Evolutionary conservation across 2,797 vertebrate species (phyloP).

Genomic region (Melanotaenia parkinsoni): DNA sequence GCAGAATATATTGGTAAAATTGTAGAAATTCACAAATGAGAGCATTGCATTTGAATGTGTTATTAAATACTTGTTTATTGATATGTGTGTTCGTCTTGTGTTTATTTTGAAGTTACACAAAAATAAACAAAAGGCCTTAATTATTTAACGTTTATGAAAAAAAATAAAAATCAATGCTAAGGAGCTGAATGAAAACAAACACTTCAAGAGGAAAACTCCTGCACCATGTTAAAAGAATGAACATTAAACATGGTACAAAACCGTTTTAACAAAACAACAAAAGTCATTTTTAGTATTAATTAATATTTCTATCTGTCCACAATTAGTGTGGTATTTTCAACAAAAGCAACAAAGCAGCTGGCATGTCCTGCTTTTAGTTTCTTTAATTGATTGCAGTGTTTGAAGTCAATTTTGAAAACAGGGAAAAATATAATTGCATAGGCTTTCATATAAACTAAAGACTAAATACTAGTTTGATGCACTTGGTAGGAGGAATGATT

Average conservation of each 20-base stretch:
- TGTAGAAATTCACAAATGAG: slow-evolving; percentile 28
- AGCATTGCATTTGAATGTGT: slow-evolving; percentile 33
- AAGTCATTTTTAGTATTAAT: slow-evolving; percentile 48
- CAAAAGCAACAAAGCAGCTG: slow-evolving; percentile 43
- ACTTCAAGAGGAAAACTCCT: slow-evolving; percentile 52
- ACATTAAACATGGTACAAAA: slow-evolving; percentile 28
- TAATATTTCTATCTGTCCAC: slow-evolving; percentile 27
- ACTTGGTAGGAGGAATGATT: slow-evolving; percentile 44
- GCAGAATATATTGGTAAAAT: slow-evolving; percentile 32
- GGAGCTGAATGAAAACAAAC: slow-evolving; percentile 35
- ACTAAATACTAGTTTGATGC: slow-evolving; percentile 45
- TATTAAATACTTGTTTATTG: slow-evolving; percentile 58
- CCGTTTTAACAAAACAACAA: slow-evolving; percentile 37
- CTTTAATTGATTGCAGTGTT: slow-evolving; percentile 51
- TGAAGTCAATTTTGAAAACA: slow-evolving; percentile 57
- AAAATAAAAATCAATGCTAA: slow-evolving; percentile 39
- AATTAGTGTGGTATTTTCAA: slow-evolving; percentile 39
- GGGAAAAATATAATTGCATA: slow-evolving; percentile 31
- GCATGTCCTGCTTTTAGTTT: slow-evolving; percentile 29
- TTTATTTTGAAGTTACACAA: slow-evolving; percentile 32
- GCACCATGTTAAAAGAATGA: slow-evolving; percentile 36
- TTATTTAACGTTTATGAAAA: slow-evolving; percentile 48
- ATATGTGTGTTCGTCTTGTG: slow-evolving; percentile 33
- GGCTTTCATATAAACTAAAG: slow-evolving; percentile 43
- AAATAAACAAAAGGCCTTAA: slow-evolving; percentile 24